These are phyloP conservation scores for Lates calcarifer DNA, from an alignment of 2,113 vertebrate species.

Conservation along the genomic window DNA sequence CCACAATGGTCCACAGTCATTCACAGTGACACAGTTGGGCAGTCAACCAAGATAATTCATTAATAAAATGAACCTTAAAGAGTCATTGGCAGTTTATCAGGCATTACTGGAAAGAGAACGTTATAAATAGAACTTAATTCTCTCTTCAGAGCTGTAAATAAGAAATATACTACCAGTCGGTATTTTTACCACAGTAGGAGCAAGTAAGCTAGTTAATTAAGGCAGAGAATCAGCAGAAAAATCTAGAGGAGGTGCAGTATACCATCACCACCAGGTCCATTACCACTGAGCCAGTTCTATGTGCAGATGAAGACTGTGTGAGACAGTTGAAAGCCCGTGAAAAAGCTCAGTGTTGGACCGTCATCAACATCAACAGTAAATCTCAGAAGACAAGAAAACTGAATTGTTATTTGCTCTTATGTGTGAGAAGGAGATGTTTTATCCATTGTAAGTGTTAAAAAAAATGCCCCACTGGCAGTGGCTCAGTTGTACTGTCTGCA, in stretches of 20 bases:
- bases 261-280: too few species aligned
- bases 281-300: neutral
- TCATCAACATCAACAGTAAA: too few species aligned
- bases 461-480: neutral
- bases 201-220: too few species aligned
- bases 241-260: neutral
- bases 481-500: neutral
- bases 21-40: constrained; percentile 22
- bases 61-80: neutral
- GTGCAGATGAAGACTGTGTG: neutral
- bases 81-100: neutral
- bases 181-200: too few species aligned
- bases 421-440: neutral
- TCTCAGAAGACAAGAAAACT: too few species aligned
- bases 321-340: neutral
- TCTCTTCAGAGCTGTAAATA: neutral
- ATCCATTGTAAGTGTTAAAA: neutral
- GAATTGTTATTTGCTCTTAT: too few species aligned
- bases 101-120: neutral
- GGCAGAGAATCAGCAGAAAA: neutral
- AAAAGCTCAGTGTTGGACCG: too few species aligned
- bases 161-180: neutral
- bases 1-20: constrained; percentile 20
- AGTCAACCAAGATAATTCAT: constrained; percentile 6
- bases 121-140: neutral